These are phyloP conservation scores for Chinchilla lanigera DNA, from an alignment of 2,113 vertebrate species.

Conservation along the genomic window DNA sequence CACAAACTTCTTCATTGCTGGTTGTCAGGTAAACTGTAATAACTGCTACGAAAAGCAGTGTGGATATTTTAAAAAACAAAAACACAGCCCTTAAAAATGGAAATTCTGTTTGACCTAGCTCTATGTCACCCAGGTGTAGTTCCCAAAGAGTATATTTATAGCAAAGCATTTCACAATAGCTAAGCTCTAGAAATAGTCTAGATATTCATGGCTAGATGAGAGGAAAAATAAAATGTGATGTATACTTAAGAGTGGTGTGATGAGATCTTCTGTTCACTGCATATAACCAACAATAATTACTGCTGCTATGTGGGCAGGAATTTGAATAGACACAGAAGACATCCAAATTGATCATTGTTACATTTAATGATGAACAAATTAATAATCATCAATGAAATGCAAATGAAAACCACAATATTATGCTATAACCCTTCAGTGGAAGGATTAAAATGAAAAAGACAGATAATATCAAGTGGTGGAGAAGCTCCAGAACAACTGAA, in stretches of 20 bases:
- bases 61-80: background rate
- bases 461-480: background rate
- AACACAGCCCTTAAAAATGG: background rate
- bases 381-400: background rate
- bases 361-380: background rate
- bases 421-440: background rate
- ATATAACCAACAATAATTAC: background rate
- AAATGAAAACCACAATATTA: background rate
- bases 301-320: background rate
- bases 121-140: background rate
- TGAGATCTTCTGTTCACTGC: background rate
- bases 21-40: background rate
- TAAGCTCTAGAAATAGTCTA: background rate
- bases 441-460: background rate
- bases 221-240: background rate
- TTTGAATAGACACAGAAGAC: background rate
- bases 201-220: background rate
- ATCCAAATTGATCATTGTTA: background rate
- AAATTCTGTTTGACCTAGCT: background rate
- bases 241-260: background rate
- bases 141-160: background rate
- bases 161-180: background rate
- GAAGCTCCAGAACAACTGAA: background rate
- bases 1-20: background rate
- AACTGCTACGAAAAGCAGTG: background rate